phyloP scores from a whole-genome alignment of 2,113 vertebrate species.

The Axis porcinus region DNA sequence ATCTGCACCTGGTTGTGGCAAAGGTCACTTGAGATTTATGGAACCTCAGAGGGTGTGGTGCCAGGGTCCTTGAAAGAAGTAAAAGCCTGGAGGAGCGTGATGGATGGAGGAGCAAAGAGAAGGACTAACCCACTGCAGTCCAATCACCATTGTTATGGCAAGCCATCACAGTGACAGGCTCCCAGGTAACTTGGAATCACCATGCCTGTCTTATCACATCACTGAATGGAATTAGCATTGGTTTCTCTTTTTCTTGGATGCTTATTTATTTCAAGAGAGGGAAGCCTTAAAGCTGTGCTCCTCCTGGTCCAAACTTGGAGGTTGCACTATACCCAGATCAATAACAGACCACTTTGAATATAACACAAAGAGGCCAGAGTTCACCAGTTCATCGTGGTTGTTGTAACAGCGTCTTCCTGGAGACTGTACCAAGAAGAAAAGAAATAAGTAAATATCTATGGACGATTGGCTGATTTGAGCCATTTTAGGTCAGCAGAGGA shows the following conservation, averaged over 20 bases:
- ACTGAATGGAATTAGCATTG: background rate
- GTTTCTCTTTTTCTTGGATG: background rate
- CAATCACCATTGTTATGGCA: background rate
- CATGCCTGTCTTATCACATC: background rate
- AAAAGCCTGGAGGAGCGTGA: background rate
- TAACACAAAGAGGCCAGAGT: background rate
- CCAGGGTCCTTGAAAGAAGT: background rate
- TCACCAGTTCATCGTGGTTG: background rate
- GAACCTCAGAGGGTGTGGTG: background rate
- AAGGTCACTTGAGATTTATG: background rate
- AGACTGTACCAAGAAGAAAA: background rate
- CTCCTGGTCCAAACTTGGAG: background rate
- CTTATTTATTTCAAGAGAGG: background rate
- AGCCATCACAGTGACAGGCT: background rate
- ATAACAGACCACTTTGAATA: background rate
- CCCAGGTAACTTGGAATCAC: background rate
- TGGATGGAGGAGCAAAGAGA: too few relatives aligned
- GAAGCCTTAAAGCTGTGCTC: background rate
- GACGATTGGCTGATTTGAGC: background rate
- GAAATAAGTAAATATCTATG: background rate
- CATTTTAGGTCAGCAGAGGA: background rate
- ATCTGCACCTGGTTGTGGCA: background rate
- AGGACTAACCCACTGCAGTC: rapidly evolving
- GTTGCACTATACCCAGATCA: background rate
- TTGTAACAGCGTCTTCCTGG: background rate